These are phyloP conservation scores for Lycia hirtaria DNA, from an alignment of 2,888 invertebrate genomes.

Conservation along the genomic window DNA sequence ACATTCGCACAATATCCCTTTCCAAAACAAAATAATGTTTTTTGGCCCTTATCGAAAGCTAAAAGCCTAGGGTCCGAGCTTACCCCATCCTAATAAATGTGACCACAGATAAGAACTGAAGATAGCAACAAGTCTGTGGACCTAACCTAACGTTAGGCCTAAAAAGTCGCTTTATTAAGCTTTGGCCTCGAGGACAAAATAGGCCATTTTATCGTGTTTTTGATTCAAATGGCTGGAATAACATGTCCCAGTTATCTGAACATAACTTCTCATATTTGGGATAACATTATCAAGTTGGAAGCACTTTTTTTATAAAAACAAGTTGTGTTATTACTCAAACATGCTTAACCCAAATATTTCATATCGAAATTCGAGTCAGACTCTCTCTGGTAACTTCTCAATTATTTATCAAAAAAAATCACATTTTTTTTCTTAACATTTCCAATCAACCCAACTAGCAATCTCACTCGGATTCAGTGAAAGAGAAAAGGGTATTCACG, in stretches of 20 bases:
- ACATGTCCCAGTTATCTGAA: conserved; percentile 4
- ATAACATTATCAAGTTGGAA: background rate
- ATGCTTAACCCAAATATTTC: background rate
- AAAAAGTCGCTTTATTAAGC: background rate
- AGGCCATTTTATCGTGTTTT: conserved; percentile 1
- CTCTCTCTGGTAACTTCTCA: background rate
- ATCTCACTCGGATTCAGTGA: conserved; percentile 13
- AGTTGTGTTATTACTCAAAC: background rate
- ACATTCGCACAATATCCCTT: too few species aligned
- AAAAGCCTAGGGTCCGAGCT: background rate
- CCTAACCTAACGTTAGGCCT: conserved; percentile 1
- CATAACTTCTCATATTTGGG: background rate
- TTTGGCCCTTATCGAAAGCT: background rate
- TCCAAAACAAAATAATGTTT: background rate
- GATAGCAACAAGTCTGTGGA: conserved; percentile 1
- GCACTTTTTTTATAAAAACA: background rate
- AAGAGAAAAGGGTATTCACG: conserved; percentile 26
- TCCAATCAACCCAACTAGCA: background rate
- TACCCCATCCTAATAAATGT: conserved; percentile 12
- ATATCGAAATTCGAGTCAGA: background rate
- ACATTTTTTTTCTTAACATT: conserved; percentile 6
- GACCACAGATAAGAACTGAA: conserved; percentile 2
- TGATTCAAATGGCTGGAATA: conserved; percentile 2
- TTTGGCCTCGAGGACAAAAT: conserved; percentile 3
- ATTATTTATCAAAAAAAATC: conserved; percentile 6